Base-by-base conservation (phyloP, 1,140 invertebrate genomes). In the Bombyx mandarina region DNA sequence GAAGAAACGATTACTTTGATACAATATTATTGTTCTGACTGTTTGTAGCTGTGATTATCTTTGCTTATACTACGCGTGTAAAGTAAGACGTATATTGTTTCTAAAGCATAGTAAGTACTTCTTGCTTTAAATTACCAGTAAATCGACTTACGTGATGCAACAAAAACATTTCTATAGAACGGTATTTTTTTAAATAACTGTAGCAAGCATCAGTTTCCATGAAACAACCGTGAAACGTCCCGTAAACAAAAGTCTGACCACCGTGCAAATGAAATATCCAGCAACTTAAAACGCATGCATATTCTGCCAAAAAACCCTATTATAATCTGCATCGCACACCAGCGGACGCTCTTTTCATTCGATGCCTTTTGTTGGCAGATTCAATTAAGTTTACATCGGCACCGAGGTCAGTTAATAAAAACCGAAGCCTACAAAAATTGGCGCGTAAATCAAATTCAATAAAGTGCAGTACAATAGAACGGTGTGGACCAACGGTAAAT, bases 351-450 rank as follows among this genome's bases (percentile, higher is more conserved):
- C 83, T 85, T 86, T 86, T 84, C 83, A 86, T 81, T 75, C 71
- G 71, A 73, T 77, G 75, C 83, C 83, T 83, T 82, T 86, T 86
- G 83, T 86, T 79, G 73, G 67, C 67, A 75, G 79, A 87, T 87
- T 87, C 83, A 87, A 87, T 87, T 87, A 85, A 87, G 80, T 85
- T 87, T 87, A 87, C 83, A 87, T 76, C 82, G 77, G 75, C 80
- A 71, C 77, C 76, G 82, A 85, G 83, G 83, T 87, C 83, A 85
- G 80, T 87, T 85, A 84, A 87, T 85, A 85, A 83, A 85, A 85
- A 85, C 80, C 82, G 78, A 84, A 83, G 79, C 82, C 80, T 81
- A 79, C 73, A 83, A 85, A 85, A 85, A 87, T 87, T 83, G 82
- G 75, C 72, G 75, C 80, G 82, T 87, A 87, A 85, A 87, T 87